Base-by-base conservation (phyloP, 1,140 invertebrate genomes). In the Musca domestica region DNA sequence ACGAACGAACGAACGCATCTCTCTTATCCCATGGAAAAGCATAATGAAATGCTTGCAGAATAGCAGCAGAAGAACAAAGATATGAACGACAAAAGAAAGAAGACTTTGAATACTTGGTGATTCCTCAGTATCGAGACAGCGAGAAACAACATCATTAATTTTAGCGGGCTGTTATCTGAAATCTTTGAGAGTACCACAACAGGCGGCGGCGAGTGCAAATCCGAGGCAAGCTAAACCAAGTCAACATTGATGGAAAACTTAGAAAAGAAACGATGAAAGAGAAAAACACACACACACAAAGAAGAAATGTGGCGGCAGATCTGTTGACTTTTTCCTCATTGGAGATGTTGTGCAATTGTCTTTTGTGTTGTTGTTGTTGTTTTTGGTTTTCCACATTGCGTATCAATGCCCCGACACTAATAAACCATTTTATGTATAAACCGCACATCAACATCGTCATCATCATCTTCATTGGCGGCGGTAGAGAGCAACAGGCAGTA, bases 371-470 rank as follows among this genome's bases (percentile, higher is more conserved):
- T 51, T 9, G 48, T 14, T 51, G 48, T n/a, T 46, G 41, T 25
- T 56, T 25, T 56, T 52, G 17, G 22, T 54, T 25, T 54, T 30
- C 27, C 14, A 14, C 15, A 9, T 22, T 61, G 56, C 56, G 56
- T 61, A 61, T 61, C 56, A 61, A 61, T 61, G 56, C 56, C 34
- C 34, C 56, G 56, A 61, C 56, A 61, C 56, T 61, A 61, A 61
- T 41, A 61, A 61, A 61, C 56, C 56, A 61, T 61, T n/a, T n/a
- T 61, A 61, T 61, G 34, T 61, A 41, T 41, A 41, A 41, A 41
- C 34, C 34, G 10, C 34, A 41, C 34, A 41, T 41, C 34, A 41
- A 10, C 34, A 41, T 41, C 34, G 12, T 5, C 34, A 41, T 41
- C 34, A 41, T 41, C 34, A 41, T 5, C 34, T 10, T 41, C 34